Base-by-base conservation (phyloP, 2,888 invertebrate species). In the Osmoderma eremita region DNA sequence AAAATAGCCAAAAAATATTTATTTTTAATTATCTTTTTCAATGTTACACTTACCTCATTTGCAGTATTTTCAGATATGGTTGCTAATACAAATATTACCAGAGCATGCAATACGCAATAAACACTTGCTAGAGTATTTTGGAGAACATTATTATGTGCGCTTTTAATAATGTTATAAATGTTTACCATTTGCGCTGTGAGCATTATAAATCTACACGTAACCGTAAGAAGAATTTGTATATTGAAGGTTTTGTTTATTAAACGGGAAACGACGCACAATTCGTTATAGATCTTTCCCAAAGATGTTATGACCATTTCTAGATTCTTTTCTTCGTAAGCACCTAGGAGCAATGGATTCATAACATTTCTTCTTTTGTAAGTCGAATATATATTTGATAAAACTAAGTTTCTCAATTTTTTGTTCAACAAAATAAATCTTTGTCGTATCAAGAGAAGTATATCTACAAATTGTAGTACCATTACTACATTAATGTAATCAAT, bases 341-440 rank as follows among this genome's bases (percentile, higher is more conserved):
- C 17, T 13, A 51, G n/a, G 2, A 36, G 5, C 4, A 13, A 8
- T 10, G 51, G 36, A 6, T 36, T 36, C 6, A 22, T 22, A 50
- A 4, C 30, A 30, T 30, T 30, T 30, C 30, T 30, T 30, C 30
- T 51, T 17, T 13, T 30, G 36, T 51, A 51, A 13, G 36, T 10
- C 15, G 51, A 36, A 30, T 30, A 3, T 22, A 24, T 13, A 24
- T 24, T 10, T 50, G 50, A n/a, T 62, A 20, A 12, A 8, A 38
- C 12, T 17, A 63, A 12, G 22, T 63, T 13, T 22, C 12, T 48
- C n/a, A 63, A 22, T 39, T 38, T 39, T 41, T 67, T 50, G 56
- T 75, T 75, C 51, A 75, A 38, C 74, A 72, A 74, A 30, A 70
- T 63, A 45, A 69, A 75, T 56, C 75, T 65, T 65, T 75, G 75